Percentiles rank a stretch among this genome's conserved stretches.
Conservation (phyloP, 2,113 vertebrate species). For the Redunca redunca region DNA sequence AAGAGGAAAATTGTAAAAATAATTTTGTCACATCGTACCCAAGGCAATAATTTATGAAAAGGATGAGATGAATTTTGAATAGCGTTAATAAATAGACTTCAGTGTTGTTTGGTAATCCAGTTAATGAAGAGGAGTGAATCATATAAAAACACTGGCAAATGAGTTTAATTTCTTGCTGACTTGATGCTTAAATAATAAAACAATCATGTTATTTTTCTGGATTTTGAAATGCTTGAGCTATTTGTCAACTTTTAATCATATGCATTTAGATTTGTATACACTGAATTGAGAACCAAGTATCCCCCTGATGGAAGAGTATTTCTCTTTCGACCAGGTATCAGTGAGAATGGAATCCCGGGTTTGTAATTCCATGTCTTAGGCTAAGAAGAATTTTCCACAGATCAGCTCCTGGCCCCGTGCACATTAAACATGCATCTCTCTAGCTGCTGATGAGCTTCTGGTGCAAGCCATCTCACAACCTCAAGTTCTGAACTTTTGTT, state of each 20-base stretch:
- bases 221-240: background rate
- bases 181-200: background rate
- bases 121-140: background rate
- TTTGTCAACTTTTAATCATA: background rate
- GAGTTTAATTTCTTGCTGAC: background rate
- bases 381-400: background rate
- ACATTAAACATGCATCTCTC: background rate
- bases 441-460: background rate
- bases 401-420: background rate
- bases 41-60: background rate
- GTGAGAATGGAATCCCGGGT: background rate
- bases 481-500: background rate
- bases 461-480: accelerated
- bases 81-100: background rate
- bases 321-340: background rate
- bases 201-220: background rate
- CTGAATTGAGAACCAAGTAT: background rate
- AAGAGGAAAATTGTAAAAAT: background rate
- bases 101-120: background rate
- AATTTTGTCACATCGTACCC: background rate
- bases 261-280: background rate
- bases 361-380: background rate
- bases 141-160: background rate
- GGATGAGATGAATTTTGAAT: background rate
- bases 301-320: background rate